phyloP scores from a whole-genome alignment of 2,797 vertebrate species.

The Ambastaia sidthimunki region DNA sequence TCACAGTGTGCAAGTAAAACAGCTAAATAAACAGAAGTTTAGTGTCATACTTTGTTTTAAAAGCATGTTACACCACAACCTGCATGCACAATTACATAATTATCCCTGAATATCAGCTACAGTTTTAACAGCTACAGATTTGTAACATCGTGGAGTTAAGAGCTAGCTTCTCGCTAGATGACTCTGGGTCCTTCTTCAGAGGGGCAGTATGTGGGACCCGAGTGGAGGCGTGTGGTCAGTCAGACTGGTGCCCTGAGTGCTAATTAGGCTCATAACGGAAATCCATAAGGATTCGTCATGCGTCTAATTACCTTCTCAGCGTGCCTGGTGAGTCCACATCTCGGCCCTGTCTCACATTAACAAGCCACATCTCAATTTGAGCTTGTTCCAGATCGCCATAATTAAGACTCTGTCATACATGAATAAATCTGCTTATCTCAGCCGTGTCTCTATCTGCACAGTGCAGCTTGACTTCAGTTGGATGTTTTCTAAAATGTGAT shows the following conservation, averaged over 20 bases:
- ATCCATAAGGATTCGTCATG: conserved; percentile 46
- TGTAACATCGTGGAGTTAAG: not conserved
- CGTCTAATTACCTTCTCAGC: conserved; percentile 50
- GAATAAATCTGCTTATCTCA: not conserved
- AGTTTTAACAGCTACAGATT: not conserved
- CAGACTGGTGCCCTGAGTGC: conserved; percentile 40
- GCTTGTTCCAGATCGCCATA: conserved; percentile 25
- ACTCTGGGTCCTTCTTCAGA: conserved; percentile 5
- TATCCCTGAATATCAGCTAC: not conserved
- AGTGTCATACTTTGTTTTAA: not conserved
- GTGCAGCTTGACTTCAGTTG: not conserved
- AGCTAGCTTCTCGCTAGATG: not conserved
- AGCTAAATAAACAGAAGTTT: not conserved
- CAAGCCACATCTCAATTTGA: conserved; percentile 38
- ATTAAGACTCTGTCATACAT: conserved; percentile 24
- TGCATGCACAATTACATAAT: not conserved
- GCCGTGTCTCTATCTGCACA: not conserved
- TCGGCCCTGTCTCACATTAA: conserved; percentile 36
- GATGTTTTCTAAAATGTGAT: conserved; percentile 2
- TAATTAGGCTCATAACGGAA: conserved; percentile 54
- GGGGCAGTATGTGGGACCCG: conserved; percentile 6
- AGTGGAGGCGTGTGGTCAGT: conserved; percentile 4
- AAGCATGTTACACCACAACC: not conserved
- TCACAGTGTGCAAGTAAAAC: not conserved
- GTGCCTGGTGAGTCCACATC: conserved; percentile 25